These are phyloP conservation scores for Arremon brunneinucha DNA, from an alignment of 2,797 vertebrate genomes.

Conservation along the genomic window DNA sequence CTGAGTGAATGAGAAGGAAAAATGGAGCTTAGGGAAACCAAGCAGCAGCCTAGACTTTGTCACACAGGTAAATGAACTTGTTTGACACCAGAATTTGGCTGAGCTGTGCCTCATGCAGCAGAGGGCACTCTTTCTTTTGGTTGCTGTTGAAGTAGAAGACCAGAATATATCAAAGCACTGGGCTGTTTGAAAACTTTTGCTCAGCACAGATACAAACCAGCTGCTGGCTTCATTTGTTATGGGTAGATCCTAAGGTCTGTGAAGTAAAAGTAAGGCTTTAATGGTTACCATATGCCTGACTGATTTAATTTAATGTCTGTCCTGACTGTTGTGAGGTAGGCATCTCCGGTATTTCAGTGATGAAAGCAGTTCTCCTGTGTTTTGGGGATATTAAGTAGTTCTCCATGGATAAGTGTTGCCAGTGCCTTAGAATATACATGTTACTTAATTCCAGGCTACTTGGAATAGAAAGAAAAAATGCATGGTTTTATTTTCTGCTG, in stretches of 20 bases:
- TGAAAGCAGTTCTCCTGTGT: neutral
- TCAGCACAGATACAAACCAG: neutral
- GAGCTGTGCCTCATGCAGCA: neutral
- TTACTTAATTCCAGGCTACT: neutral
- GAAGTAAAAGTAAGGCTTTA: neutral
- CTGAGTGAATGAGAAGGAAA: neutral
- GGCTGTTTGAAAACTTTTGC: neutral
- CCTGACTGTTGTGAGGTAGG: neutral
- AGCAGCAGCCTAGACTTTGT: neutral
- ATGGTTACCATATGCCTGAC: neutral
- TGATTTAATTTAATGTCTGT: neutral
- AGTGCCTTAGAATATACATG: neutral
- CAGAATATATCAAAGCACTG: neutral
- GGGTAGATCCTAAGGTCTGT: neutral
- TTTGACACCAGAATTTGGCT: neutral
- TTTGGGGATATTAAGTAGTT: neutral
- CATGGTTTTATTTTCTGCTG: neutral
- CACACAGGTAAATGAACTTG: neutral
- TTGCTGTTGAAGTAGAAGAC: neutral
- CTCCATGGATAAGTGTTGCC: neutral
- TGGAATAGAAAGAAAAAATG: neutral
- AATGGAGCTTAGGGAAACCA: neutral
- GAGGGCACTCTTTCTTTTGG: slow-evolving; percentile 53
- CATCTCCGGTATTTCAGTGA: neutral
- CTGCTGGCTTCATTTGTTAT: neutral